These are phyloP conservation scores for Rhodophaea formosa DNA, from an alignment of 2,888 invertebrate genomes.

Conservation along the genomic window DNA sequence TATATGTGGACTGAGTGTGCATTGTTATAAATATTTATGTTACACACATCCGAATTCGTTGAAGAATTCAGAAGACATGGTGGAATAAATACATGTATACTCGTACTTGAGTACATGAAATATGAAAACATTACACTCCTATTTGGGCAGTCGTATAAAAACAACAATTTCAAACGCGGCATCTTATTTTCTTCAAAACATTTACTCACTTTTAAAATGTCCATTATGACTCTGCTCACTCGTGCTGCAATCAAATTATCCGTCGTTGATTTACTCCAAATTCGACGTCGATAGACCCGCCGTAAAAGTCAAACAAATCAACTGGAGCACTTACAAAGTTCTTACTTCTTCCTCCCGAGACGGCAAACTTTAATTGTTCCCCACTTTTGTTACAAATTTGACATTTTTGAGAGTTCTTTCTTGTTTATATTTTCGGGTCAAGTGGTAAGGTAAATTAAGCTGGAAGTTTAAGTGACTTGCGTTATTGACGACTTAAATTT, in stretches of 20 bases:
- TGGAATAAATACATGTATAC: too few relatives aligned
- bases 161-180: too few relatives aligned
- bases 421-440: constrained; percentile 32
- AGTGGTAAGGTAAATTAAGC: constrained; percentile 32
- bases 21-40: too few relatives aligned
- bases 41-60: too few relatives aligned
- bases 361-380: constrained; percentile 66
- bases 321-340: constrained; percentile 56
- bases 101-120: too few relatives aligned
- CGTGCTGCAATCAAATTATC: constrained; percentile 16
- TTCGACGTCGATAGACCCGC: constrained; percentile 31
- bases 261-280: constrained; percentile 14
- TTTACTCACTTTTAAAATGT: neutral
- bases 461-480: constrained; percentile 16
- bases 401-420: constrained; percentile 43
- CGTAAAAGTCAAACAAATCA: constrained; percentile 69
- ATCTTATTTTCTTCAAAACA: neutral
- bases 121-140: too few relatives aligned
- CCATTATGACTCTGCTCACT: constrained; percentile 4
- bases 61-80: too few relatives aligned
- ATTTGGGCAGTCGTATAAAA: too few relatives aligned
- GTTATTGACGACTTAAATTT: constrained; percentile 1
- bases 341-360: constrained; percentile 42
- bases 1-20: too few relatives aligned
- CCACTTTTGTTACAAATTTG: constrained; percentile 48